Conservation (phyloP, 2,113 vertebrate species). For the Macquaria australasica region DNA sequence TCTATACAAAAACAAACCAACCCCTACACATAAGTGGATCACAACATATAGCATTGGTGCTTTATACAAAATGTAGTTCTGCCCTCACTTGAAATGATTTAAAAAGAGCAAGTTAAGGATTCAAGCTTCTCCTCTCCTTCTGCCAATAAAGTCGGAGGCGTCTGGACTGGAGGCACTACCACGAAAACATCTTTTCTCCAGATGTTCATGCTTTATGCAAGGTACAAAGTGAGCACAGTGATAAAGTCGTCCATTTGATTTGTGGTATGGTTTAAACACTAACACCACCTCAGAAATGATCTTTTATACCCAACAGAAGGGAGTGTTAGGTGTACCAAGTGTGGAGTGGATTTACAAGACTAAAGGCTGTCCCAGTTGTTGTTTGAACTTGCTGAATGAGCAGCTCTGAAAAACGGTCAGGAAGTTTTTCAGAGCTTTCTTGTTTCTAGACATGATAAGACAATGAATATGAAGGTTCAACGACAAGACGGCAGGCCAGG, state of each 20-base stretch:
- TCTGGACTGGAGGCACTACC: not conserved
- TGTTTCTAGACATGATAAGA: not conserved
- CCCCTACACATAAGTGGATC: not conserved
- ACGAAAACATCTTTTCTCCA: not conserved
- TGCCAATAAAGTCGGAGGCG: not conserved
- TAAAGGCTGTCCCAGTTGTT: not conserved
- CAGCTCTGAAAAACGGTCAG: not conserved
- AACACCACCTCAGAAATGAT: constrained; percentile 7
- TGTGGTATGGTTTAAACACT: not conserved
- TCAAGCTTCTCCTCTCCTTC: not conserved
- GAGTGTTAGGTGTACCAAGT: constrained; percentile 35
- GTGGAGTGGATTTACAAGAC: constrained; percentile 19
- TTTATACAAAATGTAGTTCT: not conserved
- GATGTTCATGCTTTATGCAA: not conserved
- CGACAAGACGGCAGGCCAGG: not conserved
- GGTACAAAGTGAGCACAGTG: not conserved
- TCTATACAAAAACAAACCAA: not conserved
- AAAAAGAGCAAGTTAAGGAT: not conserved
- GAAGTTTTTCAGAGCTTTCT: not conserved
- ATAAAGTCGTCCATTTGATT: constrained; percentile 21
- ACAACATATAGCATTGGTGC: not conserved
- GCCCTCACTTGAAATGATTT: constrained; percentile 7
- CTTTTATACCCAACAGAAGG: constrained; percentile 24
- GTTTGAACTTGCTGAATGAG: not conserved
- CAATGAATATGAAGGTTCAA: not conserved